Base-by-base conservation (phyloP, 2,888 invertebrate species). In the Ceratothoa steindachneri region DNA sequence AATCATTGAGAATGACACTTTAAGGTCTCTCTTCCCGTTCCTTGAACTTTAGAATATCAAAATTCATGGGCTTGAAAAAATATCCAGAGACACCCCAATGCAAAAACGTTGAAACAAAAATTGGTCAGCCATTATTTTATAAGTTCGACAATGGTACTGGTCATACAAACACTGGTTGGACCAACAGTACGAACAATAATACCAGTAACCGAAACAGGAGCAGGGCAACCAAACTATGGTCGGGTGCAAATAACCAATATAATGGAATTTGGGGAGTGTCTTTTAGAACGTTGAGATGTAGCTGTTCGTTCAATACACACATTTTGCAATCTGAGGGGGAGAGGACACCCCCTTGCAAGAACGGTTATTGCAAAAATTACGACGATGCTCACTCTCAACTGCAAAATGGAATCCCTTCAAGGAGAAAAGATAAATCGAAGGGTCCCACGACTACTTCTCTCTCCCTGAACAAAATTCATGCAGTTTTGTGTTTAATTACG, bases 401-500 rank as follows among this genome's bases (percentile, higher is more conserved):
- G 41, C 5, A 41, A 5, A 41, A 15, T 15, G 41, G 41, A 41
- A 41, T 9, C 7, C 41, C 7, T 5, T 5, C 7, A 15, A 41
- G 41, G 41, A n/a, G n/a, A n/a, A n/a, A n/a, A n/a, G n/a, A n/a
- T n/a, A n/a, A n/a, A n/a, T n/a, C n/a, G n/a, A n/a, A n/a, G n/a
- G n/a, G n/a, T n/a, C n/a, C n/a, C n/a, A n/a, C n/a, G n/a, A n/a
- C n/a, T n/a, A n/a, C n/a, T n/a, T n/a, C n/a, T n/a, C 7, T 15
- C 7, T 41, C 41, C 41, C 41, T 41, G 5, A 41, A 41, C 41
- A 41, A 41, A 41, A 41, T 41, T 41, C 15, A 41, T 41, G 41
- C 71, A 29, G 41, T 67, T 22, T 30, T 74, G 24, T 70, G 67
- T 5, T 24, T 41, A 29, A 66, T 60, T 22, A 69, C 52, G 15